phyloP scores from a whole-genome alignment of 2,113 vertebrate species.

The Ramphastos sulfuratus region DNA sequence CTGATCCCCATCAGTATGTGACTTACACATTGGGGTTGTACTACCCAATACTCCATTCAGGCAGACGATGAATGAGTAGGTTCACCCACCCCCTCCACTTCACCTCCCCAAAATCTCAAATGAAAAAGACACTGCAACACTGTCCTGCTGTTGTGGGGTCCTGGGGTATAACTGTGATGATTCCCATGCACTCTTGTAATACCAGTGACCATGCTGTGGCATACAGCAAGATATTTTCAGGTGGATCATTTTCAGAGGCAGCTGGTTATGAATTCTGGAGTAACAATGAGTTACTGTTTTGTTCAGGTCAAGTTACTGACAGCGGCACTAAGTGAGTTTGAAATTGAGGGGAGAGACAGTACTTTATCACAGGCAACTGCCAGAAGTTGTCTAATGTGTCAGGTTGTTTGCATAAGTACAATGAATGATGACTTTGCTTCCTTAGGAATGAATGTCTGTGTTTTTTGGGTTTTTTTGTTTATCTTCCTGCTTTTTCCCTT shows the following conservation, averaged over 20 bases:
- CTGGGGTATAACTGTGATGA: neutral
- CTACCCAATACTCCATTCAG: neutral
- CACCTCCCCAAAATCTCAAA: neutral
- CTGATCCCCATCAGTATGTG: accelerated
- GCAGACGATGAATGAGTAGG: neutral
- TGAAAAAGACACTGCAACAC: neutral
- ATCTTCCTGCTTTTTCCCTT: neutral
- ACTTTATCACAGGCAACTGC: neutral
- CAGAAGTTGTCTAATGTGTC: accelerated
- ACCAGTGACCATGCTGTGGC: neutral
- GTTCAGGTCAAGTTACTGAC: neutral
- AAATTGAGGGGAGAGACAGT: neutral
- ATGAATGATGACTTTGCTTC: neutral
- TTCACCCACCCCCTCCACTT: neutral
- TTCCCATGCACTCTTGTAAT: neutral
- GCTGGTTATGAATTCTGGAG: neutral
- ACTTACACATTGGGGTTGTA: neutral
- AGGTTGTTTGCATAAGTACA: neutral
- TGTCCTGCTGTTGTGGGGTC: neutral
- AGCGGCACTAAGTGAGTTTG: neutral
- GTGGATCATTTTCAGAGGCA: neutral
- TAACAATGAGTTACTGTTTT: neutral
- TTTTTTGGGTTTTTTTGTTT: neutral
- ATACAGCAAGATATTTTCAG: neutral
- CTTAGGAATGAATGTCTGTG: neutral